Conservation (phyloP, 2,888 invertebrate genomes). For the Carpatolechia fugitivella region DNA sequence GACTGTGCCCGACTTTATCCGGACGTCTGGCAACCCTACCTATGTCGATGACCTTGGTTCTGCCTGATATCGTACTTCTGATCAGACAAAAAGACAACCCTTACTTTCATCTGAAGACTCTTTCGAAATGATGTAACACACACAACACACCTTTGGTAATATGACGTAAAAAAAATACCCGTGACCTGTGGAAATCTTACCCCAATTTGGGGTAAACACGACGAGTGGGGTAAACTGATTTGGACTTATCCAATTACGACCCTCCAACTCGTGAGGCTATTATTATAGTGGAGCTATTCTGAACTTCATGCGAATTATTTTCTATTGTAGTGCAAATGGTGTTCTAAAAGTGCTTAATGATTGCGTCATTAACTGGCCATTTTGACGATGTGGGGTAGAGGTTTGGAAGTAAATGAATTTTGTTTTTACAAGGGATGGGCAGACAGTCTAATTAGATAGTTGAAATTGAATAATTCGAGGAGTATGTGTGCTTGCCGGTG, state of each 20-base stretch:
- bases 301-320: not conserved
- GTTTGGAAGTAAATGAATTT: not conserved
- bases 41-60: no score
- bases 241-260: constrained; percentile 73
- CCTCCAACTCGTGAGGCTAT: constrained; percentile 33
- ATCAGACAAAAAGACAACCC: no score
- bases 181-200: constrained; percentile 56
- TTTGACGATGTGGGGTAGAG: not conserved
- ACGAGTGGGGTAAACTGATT: constrained; percentile 77
- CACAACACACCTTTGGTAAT: constrained; percentile 3
- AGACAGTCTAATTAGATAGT: not conserved
- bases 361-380: not conserved
- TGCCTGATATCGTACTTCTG: no score
- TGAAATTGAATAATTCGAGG: no score
- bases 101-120: no score
- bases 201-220: constrained; percentile 69
- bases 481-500: no score
- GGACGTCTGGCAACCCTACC: no score
- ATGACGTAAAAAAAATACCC: constrained; percentile 44
- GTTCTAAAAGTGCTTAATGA: not conserved
- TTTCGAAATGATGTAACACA: no score
- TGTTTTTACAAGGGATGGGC: no score
- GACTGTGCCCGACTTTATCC: no score
- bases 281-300: constrained; percentile 16
- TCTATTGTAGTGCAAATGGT: constrained; percentile 1